Percentiles rank a stretch among this genome's conserved stretches.
These are phyloP conservation scores for Harpalus rubripes DNA, from an alignment of 2,888 invertebrate genomes.

Conservation along the genomic window DNA sequence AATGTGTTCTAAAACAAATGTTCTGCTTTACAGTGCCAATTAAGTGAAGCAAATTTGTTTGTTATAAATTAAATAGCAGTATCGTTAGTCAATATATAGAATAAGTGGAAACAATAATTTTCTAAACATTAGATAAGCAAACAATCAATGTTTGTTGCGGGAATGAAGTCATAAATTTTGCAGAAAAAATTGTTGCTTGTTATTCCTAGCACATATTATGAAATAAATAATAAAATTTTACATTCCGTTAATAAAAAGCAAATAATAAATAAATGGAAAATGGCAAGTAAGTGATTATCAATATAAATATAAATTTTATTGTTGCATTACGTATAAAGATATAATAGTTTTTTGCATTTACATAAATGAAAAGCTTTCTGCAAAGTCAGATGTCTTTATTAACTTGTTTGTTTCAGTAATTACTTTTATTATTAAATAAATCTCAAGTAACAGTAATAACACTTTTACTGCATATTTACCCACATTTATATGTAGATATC, in stretches of 20 bases:
- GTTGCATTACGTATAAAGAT: neutral
- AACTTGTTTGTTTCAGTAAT: conserved; percentile 28
- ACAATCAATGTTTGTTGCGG: neutral
- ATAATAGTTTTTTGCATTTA: neutral
- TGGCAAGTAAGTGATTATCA: neutral
- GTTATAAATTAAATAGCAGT: conserved; percentile 27
- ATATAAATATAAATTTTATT: conserved; percentile 5
- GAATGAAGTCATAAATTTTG: conserved; percentile 17
- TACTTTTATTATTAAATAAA: conserved; percentile 23
- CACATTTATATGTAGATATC: neutral
- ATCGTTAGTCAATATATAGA: conserved; percentile 21
- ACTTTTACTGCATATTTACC: neutral
- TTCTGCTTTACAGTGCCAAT: conserved; percentile 3
- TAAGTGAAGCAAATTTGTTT: conserved; percentile 7
- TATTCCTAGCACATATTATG: conserved; percentile 7
- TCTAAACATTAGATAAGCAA: conserved; percentile 34
- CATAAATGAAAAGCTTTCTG: neutral
- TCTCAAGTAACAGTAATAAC: conserved; percentile 24
- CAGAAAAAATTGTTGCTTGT: conserved; percentile 3
- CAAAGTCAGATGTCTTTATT: conserved; percentile 19
- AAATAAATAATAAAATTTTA: conserved; percentile 1
- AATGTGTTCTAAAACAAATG: conserved; percentile 8
- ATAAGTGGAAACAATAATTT: conserved; percentile 36
- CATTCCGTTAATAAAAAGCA: neutral
- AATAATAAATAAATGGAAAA: neutral